Evolutionary conservation across 2,113 vertebrate species (phyloP).

Genomic region (Jaculus jaculus): DNA sequence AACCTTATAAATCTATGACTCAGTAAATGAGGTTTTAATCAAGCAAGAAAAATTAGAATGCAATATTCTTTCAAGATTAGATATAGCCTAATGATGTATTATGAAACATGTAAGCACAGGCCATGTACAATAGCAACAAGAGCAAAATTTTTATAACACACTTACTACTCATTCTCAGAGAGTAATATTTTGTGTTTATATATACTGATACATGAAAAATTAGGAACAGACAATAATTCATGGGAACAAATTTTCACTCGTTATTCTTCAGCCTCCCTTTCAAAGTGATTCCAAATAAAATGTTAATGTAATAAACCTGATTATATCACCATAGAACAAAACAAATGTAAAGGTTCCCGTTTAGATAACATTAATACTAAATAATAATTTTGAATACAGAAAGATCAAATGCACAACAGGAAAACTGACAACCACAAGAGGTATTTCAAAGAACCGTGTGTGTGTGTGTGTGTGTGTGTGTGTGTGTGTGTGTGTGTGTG

Average conservation of each 20-base stretch:
- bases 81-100: background rate
- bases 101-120: background rate
- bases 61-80: background rate
- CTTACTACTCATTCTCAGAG: background rate
- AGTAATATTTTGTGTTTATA: background rate
- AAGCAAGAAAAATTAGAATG: background rate
- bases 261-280: background rate
- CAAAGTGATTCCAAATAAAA: no score
- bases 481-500: no score
- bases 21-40: background rate
- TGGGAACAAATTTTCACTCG: background rate
- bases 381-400: background rate
- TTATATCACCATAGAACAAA: background rate
- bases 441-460: no score
- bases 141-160: background rate
- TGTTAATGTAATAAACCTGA: no score
- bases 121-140: background rate
- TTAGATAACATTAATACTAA: background rate
- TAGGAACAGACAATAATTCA: background rate
- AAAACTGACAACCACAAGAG: background rate
- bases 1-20: background rate
- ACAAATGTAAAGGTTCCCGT: background rate
- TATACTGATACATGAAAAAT: background rate
- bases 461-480: no score
- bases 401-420: background rate